Evolutionary conservation across 2,888 invertebrate species (phyloP).

Genomic region (Drosophila parthenogenetica): DNA sequence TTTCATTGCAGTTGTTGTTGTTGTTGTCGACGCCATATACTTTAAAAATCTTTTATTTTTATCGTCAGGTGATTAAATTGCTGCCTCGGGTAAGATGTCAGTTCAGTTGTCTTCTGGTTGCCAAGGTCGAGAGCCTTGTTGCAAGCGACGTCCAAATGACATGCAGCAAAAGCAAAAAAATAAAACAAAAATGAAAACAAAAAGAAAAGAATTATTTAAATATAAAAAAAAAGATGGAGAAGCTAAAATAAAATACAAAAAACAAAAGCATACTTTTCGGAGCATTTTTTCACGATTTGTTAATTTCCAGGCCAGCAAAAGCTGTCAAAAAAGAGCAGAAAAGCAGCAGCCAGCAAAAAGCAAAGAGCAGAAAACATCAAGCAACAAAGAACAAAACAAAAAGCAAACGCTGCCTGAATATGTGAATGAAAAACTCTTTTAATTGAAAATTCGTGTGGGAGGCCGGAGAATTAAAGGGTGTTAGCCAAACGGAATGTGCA

Average conservation of each 20-base stretch:
- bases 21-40: not conserved
- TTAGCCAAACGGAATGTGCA: slow-evolving; percentile 42
- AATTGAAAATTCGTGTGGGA: slow-evolving; percentile 72
- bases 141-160: slow-evolving; percentile 28
- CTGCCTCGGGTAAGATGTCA: slow-evolving; percentile 51
- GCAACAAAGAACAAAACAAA: slow-evolving; percentile 25
- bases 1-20: slow-evolving; percentile 1
- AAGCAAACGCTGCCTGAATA: slow-evolving; percentile 19
- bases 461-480: not conserved
- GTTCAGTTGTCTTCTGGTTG: slow-evolving; percentile 36
- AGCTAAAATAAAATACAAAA: slow-evolving; percentile 10
- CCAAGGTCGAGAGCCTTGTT: slow-evolving; percentile 46
- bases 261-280: slow-evolving; percentile 64
- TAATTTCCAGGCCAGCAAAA: slow-evolving; percentile 60
- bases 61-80: slow-evolving; percentile 71
- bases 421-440: slow-evolving; percentile 58
- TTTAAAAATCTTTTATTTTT: slow-evolving; percentile 33
- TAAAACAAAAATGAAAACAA: not conserved
- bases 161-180: slow-evolving; percentile 5
- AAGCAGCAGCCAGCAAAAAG: too few species aligned
- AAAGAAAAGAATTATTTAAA: slow-evolving; percentile 3
- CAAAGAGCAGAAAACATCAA: too few species aligned
- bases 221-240: not conserved
- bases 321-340: slow-evolving; percentile 37
- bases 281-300: slow-evolving; percentile 70